Evolutionary conservation across 2,888 invertebrate species (phyloP), one percentile per base, ranked within the genome.

Genomic region (Macropis europaea): DNA sequence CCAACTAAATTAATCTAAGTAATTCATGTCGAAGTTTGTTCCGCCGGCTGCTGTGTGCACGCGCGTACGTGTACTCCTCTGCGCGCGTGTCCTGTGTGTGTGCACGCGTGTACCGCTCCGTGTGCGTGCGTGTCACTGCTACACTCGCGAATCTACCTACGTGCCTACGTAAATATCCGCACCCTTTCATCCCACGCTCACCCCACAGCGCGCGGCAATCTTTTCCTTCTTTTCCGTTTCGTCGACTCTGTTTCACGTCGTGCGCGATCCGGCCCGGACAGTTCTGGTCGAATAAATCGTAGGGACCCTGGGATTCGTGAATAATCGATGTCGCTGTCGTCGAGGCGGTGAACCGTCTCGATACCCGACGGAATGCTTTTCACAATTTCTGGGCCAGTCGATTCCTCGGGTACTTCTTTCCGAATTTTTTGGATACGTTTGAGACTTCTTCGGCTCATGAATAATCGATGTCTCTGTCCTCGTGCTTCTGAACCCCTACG

Each of bases 1-100:
- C 83, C 84, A 86, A 86, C 87, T 88, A 87, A 88, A 87, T 88
- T 88, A 88, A 88, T 88, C 87, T 86, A 87, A 87, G 87, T 87
- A 88, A 88, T 88, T 88, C 88, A 87, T 87, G 86, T 84, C 85
- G 82, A 88, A 88, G 88, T 88, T 87, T 87, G 83, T 84, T 76
- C 80, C 73, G 76, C 78, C 80, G 75, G 53, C 76, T 72, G 61
- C 67, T 57, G 53, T 53, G 66, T 69, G 54, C 42, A 59, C 38
- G 69, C 48, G 15, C 9, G 13, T n/a, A 13, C 32, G 61, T 43
- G 68, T 24, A 19, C 19, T 9, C 15, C 17, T 64, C 54, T 40
- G 62, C 42, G 66, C 42, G 50, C 34, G 40, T 2, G 24, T 26
- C 56, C 34, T 22, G 11, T 60, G 40, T 60, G 50, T 50, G 52